Evolutionary conservation across 2,888 invertebrate genomes (phyloP), one percentile per base, ranked within the genome.

Genomic region (Eulithis testata): DNA sequence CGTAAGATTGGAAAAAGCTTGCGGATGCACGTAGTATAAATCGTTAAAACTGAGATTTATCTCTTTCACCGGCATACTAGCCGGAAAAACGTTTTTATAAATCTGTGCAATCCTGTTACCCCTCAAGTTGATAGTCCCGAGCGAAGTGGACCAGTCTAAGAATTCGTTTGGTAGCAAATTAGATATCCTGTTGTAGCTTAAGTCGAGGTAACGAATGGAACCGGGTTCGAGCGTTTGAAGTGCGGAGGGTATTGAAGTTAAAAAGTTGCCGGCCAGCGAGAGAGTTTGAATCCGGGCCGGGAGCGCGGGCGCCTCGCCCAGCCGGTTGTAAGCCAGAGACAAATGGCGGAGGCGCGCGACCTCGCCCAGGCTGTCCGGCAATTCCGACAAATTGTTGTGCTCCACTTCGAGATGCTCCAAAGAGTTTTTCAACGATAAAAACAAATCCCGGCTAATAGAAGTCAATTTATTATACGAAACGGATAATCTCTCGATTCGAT

Each of bases 21-120:
- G 95, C 36, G 95, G 95, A 82, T 97, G 96, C 73, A 98, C 95
- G 79, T 96, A 96, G 76, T 96, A 95, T 71, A 99, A 94, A 80
- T 97, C 96, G 88, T 99, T 99, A 88, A 98, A 98, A 83, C 98
- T 98, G 73, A 99, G 91, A 89, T 97, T 97, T 72, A 99, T 95
- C 88, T 98, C 98, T 79, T 96, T 96, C 74, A 99, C 94, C 73
- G 96, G 95, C 71, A 95, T 95, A 59, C 96, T 94, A 49, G 95
- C 95, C 66, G 94, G 94, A 85, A 98, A 97, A 73, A 96, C 95
- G 78, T 95, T 95, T 72, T 95, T 94, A 80, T 95, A 95, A 74
- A 96, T 91, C 84, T 94, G 95, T 44, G 96, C 96, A 73, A 98
- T 95, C 84, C 96, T 95, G 85, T 98, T 98, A 89, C 97, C 98